Conservation (phyloP, 1,140 invertebrate genomes). For the Micrasema longulum region DNA sequence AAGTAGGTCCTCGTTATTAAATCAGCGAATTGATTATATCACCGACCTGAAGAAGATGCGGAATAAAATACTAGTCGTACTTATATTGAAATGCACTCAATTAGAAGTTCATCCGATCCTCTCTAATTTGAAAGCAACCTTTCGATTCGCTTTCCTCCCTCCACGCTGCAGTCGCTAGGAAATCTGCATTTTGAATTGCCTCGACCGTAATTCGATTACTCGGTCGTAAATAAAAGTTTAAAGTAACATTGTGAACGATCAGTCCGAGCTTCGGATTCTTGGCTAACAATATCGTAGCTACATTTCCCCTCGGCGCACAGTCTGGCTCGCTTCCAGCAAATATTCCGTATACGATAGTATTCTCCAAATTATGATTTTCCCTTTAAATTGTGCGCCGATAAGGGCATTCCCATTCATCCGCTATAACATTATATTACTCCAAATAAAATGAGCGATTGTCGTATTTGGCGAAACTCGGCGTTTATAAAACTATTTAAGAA, state of each 20-base stretch:
- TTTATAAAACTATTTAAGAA: slow-evolving; percentile 2
- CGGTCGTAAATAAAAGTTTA: slow-evolving; percentile 49
- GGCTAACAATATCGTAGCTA: slow-evolving; percentile 36
- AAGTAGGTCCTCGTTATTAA: too few species aligned
- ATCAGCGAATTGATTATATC: too few species aligned
- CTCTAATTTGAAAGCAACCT: slow-evolving; percentile 7
- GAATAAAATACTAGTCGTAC: too few species aligned
- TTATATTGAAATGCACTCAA: too few species aligned
- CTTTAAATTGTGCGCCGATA: slow-evolving; percentile 23
- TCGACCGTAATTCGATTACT: slow-evolving; percentile 49
- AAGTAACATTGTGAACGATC: slow-evolving; percentile 45
- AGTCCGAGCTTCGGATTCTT: slow-evolving; percentile 40
- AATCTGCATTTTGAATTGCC: slow-evolving; percentile 47
- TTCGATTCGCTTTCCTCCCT: background rate
- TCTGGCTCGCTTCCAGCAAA: slow-evolving; percentile 29
- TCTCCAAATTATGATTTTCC: slow-evolving; percentile 36
- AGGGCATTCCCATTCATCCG: slow-evolving; percentile 28
- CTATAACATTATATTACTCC: slow-evolving; percentile 31
- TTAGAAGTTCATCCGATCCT: slow-evolving; percentile 9
- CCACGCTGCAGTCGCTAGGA: background rate
- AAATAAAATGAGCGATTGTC: slow-evolving; percentile 26
- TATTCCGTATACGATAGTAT: background rate
- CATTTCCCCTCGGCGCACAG: slow-evolving; percentile 21
- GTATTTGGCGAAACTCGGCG: background rate
- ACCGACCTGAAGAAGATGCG: too few species aligned